These are phyloP conservation scores for Diabrotica virgifera DNA, from an alignment of 1,140 invertebrate species.

Conservation along the genomic window DNA sequence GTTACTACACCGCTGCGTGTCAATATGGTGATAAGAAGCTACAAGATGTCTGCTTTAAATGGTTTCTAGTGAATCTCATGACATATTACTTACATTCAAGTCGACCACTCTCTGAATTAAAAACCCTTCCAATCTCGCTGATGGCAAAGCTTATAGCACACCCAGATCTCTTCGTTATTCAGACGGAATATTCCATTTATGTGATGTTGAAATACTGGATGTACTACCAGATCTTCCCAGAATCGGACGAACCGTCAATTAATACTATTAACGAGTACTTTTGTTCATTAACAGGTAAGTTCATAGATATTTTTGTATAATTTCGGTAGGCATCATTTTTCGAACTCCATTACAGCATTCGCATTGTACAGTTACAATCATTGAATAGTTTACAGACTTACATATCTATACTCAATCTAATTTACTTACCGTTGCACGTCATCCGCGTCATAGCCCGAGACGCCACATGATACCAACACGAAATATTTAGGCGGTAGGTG, in stretches of 20 bases:
- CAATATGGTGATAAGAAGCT: slow-evolving; percentile 66
- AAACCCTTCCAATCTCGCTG: slow-evolving; percentile 53
- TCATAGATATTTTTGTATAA: background rate
- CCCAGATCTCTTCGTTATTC: slow-evolving; percentile 70
- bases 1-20: slow-evolving; percentile 66
- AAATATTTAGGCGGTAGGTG: no score
- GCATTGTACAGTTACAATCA: no score
- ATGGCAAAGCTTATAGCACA: slow-evolving; percentile 65
- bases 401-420: no score
- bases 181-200: slow-evolving; percentile 80
- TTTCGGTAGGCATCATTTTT: no score
- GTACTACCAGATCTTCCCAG: slow-evolving; percentile 50
- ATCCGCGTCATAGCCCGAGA: no score
- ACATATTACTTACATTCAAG: slow-evolving; percentile 53
- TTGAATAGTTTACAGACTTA: no score
- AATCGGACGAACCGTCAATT: slow-evolving; percentile 27
- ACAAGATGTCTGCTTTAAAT: slow-evolving; percentile 61
- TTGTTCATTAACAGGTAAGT: slow-evolving; percentile 46
- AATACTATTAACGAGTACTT: slow-evolving; percentile 51
- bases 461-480: no score
- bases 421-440: no score
- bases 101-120: slow-evolving; percentile 50
- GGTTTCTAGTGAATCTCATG: slow-evolving; percentile 70
- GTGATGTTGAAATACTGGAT: slow-evolving; percentile 70
- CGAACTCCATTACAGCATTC: no score